A percentile compares a stretch with the other conserved stretches of the same genome.
Evolutionary conservation across 2,888 invertebrate species (phyloP).

Genomic region (Drosophila robusta): DNA sequence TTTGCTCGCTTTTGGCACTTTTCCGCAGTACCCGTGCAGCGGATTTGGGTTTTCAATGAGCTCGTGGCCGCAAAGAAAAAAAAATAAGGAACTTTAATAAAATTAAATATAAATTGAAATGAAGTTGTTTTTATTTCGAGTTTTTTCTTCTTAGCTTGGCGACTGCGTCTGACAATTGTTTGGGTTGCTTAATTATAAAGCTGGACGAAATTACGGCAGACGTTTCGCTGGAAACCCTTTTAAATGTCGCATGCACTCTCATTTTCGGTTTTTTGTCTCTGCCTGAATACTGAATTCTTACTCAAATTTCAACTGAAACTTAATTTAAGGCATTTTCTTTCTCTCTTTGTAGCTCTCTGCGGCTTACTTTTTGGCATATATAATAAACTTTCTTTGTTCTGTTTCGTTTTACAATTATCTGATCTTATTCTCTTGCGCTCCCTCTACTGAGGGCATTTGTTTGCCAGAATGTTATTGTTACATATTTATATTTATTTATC

Average conservation of each 20-base stretch:
- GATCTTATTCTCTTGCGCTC: too few relatives aligned
- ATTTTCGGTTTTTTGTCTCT: not conserved
- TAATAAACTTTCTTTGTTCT: too few relatives aligned
- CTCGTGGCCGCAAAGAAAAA: not conserved
- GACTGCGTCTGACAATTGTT: slow-evolving; percentile 30
- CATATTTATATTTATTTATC: too few relatives aligned
- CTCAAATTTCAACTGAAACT: too few relatives aligned
- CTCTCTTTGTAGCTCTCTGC: too few relatives aligned
- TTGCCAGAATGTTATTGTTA: too few relatives aligned
- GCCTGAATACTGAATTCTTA: not conserved
- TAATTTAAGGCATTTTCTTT: too few relatives aligned
- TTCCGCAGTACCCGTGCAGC: slow-evolving; percentile 13
- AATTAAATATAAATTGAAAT: slow-evolving; percentile 52
- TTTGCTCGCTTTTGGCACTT: slow-evolving; percentile 18
- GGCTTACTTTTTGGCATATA: too few relatives aligned
- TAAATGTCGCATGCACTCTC: not conserved
- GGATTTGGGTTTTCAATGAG: slow-evolving; percentile 32
- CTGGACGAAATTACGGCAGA: slow-evolving; percentile 11
- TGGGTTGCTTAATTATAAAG: slow-evolving; percentile 27
- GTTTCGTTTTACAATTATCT: too few relatives aligned
- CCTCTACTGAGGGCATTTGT: too few relatives aligned
- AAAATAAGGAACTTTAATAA: slow-evolving; percentile 30
- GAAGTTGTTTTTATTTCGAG: slow-evolving; percentile 21
- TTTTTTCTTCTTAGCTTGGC: not conserved
- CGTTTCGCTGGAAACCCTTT: not conserved